A percentile compares a stretch with the other conserved stretches of the same genome.
These are phyloP conservation scores for Aphidius colemani DNA, from an alignment of 2,888 invertebrate species.

Conservation along the genomic window DNA sequence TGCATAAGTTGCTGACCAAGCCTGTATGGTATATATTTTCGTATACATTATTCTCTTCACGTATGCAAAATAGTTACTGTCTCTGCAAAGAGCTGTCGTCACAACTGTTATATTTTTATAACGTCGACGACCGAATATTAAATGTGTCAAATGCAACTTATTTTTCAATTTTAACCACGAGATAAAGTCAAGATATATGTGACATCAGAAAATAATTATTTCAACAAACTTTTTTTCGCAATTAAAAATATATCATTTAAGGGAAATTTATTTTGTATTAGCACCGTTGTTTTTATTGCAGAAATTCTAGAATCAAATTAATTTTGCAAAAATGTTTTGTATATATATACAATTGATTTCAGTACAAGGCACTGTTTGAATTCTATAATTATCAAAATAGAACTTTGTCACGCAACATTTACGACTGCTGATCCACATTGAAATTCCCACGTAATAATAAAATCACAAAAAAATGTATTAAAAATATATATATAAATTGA, in stretches of 20 bases:
- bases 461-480: constrained; percentile 13
- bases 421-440: neutral
- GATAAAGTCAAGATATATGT: too few species aligned
- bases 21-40: too few species aligned
- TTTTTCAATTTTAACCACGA: too few species aligned
- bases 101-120: constrained; percentile 47
- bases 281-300: neutral
- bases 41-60: constrained; percentile 49
- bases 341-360: constrained; percentile 53
- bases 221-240: too few species aligned
- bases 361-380: constrained; percentile 21
- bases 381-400: constrained; percentile 39
- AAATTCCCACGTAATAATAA: neutral
- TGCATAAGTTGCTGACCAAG: too few species aligned
- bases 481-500: constrained; percentile 1
- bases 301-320: constrained; percentile 40
- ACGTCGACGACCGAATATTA: constrained; percentile 32
- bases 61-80: constrained; percentile 54
- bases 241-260: neutral
- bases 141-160: constrained; percentile 18
- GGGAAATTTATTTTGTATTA: neutral
- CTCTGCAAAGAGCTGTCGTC: constrained; percentile 38
- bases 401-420: constrained; percentile 49
- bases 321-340: constrained; percentile 50
- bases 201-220: too few species aligned